Evolutionary conservation across 2,888 invertebrate species (phyloP).

Genomic region (Serrognathus titanus): DNA sequence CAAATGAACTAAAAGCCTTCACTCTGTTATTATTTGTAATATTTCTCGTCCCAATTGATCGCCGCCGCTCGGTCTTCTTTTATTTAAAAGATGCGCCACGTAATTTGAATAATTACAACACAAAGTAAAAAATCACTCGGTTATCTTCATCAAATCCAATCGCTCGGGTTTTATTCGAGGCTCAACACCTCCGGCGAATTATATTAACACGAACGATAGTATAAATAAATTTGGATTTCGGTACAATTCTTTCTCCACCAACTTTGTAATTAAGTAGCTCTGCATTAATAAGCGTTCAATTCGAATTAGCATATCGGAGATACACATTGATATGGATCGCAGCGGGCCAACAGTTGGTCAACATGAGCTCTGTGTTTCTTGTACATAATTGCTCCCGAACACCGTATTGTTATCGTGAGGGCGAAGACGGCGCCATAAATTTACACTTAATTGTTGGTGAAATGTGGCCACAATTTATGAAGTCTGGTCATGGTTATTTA

Average conservation of each 20-base stretch:
- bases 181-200: no score
- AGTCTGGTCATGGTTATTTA: slow-evolving; percentile 41
- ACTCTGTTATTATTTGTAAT: not conserved
- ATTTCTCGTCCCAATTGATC: no score
- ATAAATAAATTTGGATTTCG: no score
- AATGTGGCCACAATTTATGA: slow-evolving; percentile 43
- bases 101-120: no score
- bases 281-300: slow-evolving; percentile 32
- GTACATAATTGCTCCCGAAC: slow-evolving; percentile 32
- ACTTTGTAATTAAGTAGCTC: slow-evolving; percentile 23
- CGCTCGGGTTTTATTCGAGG: no score
- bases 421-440: slow-evolving; percentile 44
- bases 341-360: slow-evolving; percentile 33
- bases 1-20: not conserved
- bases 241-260: no score
- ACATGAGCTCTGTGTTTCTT: slow-evolving; percentile 30
- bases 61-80: no score
- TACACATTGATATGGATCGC: slow-evolving; percentile 34
- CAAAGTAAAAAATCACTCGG: no score
- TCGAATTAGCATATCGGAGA: slow-evolving; percentile 36
- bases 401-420: slow-evolving; percentile 40
- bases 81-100: no score
- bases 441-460: slow-evolving; percentile 47
- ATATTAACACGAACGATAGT: no score
- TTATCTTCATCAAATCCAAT: no score